These are phyloP conservation scores for Buteo buteo DNA, from an alignment of 2,113 vertebrate species.

Conservation along the genomic window DNA sequence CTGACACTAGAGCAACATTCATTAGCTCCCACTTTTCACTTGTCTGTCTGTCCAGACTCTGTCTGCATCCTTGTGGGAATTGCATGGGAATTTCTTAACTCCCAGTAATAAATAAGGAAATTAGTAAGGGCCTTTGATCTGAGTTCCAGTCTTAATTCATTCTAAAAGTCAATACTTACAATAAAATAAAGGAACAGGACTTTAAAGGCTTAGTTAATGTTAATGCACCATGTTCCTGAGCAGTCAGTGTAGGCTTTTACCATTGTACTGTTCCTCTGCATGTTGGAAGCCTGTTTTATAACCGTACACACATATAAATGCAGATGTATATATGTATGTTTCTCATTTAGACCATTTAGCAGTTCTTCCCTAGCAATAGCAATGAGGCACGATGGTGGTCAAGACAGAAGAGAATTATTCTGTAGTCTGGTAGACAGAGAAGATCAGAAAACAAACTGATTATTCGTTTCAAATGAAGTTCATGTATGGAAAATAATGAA, in stretches of 20 bases:
- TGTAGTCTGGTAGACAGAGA: background rate
- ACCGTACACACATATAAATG: background rate
- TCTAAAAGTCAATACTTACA: background rate
- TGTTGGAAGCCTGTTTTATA: background rate
- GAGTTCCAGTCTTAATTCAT: background rate
- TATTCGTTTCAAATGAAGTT: background rate
- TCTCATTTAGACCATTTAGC: background rate
- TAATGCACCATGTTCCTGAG: background rate
- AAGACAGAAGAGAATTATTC: background rate
- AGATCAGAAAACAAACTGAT: background rate
- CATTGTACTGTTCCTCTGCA: background rate
- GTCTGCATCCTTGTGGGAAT: conserved; percentile 34
- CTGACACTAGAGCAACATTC: conserved; percentile 61
- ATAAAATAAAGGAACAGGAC: background rate
- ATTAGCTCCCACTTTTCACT: conserved; percentile 69
- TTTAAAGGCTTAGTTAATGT: background rate
- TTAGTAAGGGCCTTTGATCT: background rate
- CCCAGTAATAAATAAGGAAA: conserved; percentile 2
- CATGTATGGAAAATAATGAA: background rate
- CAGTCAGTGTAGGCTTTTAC: background rate
- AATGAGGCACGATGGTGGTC: background rate
- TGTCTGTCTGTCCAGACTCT: conserved; percentile 46
- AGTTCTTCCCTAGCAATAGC: background rate
- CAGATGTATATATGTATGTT: background rate
- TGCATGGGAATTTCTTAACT: background rate